Evolutionary conservation across 2,113 vertebrate genomes (phyloP), one percentile per base, ranked within the genome.

Genomic region (Bungarus multicinctus): DNA sequence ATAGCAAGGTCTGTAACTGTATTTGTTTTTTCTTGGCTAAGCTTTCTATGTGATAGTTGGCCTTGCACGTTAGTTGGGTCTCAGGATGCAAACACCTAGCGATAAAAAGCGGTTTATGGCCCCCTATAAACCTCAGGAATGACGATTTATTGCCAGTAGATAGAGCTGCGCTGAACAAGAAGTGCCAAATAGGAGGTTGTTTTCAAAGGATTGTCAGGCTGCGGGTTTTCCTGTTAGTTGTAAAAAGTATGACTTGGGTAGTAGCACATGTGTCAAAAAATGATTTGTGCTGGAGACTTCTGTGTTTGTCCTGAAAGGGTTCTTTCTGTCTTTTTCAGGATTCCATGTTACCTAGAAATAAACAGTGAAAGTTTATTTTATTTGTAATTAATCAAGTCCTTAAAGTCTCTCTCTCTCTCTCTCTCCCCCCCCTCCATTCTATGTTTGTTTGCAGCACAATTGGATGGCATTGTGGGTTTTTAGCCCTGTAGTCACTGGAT

Each of bases 31-130:
- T 95, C 93, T 92, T 89, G 95, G 94, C 96, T 96, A 98, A 97
- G 97, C 97, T 90, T 93, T 97, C 95, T 96, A 94, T 97, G 97
- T 97, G 97, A 98, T 97, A 98, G 98, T 98, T 98, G 98, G 97
- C 97, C 98, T 97, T 98, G 98, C 97, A 98, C 97, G 97, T 98
- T 98, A 98, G 98, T 97, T 97, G 96, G 97, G 98, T 98, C 97
- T 96, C 98, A 98, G 98, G 98, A 98, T 98, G 97, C 98, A 97
- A 97, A 97, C 97, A 97, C 97, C 97, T 91, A 45, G 85, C 95
- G 97, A 98, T 98, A 98, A 98, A 98, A 97, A 93, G 95, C 97
- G 97, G 97, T 98, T 98, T 98, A 98, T 98, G 96, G 97, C 96
- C 95, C 96, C 94, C 97, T 97, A 97, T 98, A 98, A 99, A 98